Evolutionary conservation across 2,797 vertebrate genomes (phyloP).

Genomic region (Sternotherus odoratus): DNA sequence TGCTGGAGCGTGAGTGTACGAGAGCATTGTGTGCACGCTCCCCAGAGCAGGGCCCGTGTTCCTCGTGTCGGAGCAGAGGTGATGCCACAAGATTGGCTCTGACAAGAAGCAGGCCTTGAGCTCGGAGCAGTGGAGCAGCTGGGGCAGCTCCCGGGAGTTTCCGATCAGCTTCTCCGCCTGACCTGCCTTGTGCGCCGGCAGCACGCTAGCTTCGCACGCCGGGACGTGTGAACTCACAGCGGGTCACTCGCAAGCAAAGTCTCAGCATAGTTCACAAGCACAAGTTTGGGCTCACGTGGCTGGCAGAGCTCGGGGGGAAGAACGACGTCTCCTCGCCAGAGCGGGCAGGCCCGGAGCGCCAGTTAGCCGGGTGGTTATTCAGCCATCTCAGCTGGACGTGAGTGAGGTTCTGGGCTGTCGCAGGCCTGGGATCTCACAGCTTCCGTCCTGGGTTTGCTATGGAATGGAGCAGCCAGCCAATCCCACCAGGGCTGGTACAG

Average conservation of each 20-base stretch:
- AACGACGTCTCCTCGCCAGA: too few species aligned
- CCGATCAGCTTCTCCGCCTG: neutral
- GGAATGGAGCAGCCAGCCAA: too few species aligned
- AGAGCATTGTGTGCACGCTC: too few species aligned
- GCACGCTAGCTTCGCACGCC: neutral
- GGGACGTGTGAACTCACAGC: neutral
- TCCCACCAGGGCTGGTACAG: too few species aligned
- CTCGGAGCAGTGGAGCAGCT: neutral
- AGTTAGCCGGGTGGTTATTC: too few species aligned
- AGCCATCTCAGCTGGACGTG: neutral
- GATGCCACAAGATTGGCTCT: neutral
- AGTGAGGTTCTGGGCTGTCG: too few species aligned
- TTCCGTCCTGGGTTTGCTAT: too few species aligned
- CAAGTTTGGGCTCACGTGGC: too few species aligned
- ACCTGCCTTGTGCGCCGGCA: too few species aligned
- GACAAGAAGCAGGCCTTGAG: neutral
- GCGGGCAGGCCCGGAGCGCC: too few species aligned
- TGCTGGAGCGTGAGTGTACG: neutral
- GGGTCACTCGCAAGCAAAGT: neutral
- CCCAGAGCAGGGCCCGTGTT: neutral
- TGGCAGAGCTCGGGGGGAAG: too few species aligned
- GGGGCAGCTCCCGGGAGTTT: neutral
- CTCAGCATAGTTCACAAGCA: too few species aligned
- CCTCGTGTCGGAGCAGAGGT: neutral
- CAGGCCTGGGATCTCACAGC: neutral